These are phyloP conservation scores for Hypena proboscidalis DNA, from an alignment of 2,888 invertebrate species.

Conservation along the genomic window DNA sequence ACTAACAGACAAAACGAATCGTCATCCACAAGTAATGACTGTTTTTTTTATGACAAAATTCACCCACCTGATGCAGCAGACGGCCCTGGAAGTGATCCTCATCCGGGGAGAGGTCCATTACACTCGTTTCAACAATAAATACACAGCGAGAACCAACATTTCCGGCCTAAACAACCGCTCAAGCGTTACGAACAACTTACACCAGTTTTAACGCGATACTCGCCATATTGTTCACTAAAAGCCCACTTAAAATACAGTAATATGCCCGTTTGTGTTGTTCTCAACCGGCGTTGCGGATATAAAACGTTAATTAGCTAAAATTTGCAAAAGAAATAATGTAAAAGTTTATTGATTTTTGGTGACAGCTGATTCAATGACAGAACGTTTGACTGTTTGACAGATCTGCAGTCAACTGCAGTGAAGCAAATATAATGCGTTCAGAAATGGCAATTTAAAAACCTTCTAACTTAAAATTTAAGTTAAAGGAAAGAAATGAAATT, in stretches of 20 bases:
- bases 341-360: conserved; percentile 39
- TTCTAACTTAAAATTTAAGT: too few species aligned
- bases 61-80: conserved; percentile 88
- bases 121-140: conserved; percentile 43
- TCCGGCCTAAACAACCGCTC: conserved; percentile 62
- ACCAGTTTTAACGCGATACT: conserved; percentile 20
- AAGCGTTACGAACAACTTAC: conserved; percentile 61
- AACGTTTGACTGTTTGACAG: conserved; percentile 34
- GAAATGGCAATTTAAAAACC: too few species aligned
- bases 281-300: conserved; percentile 17
- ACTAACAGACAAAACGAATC: background rate
- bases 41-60: conserved; percentile 11
- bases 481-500: too few species aligned
- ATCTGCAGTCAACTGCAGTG: conserved; percentile 13
- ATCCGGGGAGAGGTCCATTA: conserved; percentile 90
- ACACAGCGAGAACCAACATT: conserved; percentile 57
- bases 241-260: conserved; percentile 18
- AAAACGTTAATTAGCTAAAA: conserved; percentile 26
- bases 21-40: background rate
- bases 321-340: conserved; percentile 18
- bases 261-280: conserved; percentile 9
- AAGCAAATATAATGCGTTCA: background rate
- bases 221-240: conserved; percentile 20
- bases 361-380: conserved; percentile 27
- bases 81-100: conserved; percentile 93